Conservation (phyloP, 2,888 invertebrate species). For the Epicampocera succincta region DNA sequence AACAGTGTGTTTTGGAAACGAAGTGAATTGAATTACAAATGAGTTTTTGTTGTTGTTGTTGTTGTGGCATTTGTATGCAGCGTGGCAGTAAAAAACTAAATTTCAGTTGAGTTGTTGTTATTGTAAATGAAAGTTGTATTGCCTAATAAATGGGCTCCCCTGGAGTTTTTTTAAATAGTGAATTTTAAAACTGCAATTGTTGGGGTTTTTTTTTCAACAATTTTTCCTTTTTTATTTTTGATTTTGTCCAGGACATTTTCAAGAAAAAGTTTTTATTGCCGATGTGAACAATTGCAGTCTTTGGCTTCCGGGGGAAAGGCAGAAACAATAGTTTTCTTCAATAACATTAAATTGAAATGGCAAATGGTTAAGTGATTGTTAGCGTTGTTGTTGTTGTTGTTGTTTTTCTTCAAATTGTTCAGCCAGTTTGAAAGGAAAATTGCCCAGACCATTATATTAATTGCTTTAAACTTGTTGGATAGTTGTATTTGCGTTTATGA, state of each 20-base stretch:
- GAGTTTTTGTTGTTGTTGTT: slow-evolving; percentile 4
- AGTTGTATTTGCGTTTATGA: neutral
- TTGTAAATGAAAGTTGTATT: slow-evolving; percentile 67
- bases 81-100: slow-evolving; percentile 4
- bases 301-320: slow-evolving; percentile 67
- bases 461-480: neutral
- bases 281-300: slow-evolving; percentile 9
- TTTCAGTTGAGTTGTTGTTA: slow-evolving; percentile 26
- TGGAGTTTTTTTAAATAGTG: slow-evolving; percentile 38
- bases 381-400: neutral
- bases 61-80: neutral
- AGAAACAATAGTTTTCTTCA: neutral
- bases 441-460: slow-evolving; percentile 13
- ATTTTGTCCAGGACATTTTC: slow-evolving; percentile 39
- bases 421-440: slow-evolving; percentile 7
- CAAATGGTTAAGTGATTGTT: slow-evolving; percentile 21
- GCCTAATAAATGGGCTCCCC: slow-evolving; percentile 59
- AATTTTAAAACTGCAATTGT: slow-evolving; percentile 40
- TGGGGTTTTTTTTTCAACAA: slow-evolving; percentile 20
- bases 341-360: slow-evolving; percentile 4
- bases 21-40: slow-evolving; percentile 60
- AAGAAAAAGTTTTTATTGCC: slow-evolving; percentile 34
- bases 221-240: slow-evolving; percentile 24
- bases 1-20: slow-evolving; percentile 29
- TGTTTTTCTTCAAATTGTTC: slow-evolving; percentile 3